Conservation (phyloP, 2,888 invertebrate genomes). For the Papilio elwesi region DNA sequence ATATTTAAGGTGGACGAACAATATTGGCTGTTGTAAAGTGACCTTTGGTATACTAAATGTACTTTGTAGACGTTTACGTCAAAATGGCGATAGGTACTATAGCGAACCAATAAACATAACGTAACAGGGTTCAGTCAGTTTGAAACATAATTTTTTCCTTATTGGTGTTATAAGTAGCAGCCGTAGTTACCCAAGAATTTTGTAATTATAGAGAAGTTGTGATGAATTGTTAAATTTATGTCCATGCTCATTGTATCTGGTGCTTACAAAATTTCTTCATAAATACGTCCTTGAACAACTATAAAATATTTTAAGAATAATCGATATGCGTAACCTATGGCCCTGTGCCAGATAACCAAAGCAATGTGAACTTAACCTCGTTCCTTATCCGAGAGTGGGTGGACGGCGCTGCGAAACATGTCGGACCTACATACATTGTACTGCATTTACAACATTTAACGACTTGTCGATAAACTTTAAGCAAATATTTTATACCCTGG, state of each 20-base stretch:
- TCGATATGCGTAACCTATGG: constrained; percentile 33
- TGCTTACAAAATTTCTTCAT: neutral
- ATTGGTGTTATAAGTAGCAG: too few species aligned
- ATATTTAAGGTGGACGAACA: too few species aligned
- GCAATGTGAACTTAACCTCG: constrained; percentile 46
- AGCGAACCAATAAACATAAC: too few species aligned
- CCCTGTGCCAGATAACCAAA: constrained; percentile 38
- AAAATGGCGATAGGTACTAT: too few species aligned
- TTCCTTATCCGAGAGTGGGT: constrained; percentile 43
- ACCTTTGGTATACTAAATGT: too few species aligned
- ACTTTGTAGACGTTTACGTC: too few species aligned
- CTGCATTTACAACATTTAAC: neutral
- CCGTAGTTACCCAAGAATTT: too few species aligned
- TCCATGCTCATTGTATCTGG: neutral
- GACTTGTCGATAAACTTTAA: neutral
- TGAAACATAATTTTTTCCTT: neutral
- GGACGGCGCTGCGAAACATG: constrained; percentile 12
- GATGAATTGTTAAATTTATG: neutral
- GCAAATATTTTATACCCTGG: neutral
- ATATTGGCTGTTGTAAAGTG: too few species aligned
- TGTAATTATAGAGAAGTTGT: too few species aligned
- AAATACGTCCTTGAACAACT: constrained; percentile 26
- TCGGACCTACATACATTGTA: constrained; percentile 11
- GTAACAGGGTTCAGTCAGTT: neutral
- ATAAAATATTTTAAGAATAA: constrained; percentile 15